Evolutionary conservation across 2,113 vertebrate species (phyloP).

Genomic region (Sclerurus mexicanus): DNA sequence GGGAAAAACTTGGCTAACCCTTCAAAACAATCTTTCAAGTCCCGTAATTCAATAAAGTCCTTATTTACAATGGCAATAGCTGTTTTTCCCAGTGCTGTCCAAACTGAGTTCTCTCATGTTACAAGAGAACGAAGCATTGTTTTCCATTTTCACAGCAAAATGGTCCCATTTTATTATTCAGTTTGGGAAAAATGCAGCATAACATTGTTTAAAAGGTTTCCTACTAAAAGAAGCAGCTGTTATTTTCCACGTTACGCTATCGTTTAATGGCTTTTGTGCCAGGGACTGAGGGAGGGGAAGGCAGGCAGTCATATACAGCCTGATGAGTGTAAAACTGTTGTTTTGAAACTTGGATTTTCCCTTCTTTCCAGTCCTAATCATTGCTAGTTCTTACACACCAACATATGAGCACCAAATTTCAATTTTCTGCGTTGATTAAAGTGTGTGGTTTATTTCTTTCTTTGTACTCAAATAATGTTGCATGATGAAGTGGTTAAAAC

Average conservation of each 20-base stretch:
- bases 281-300: background rate
- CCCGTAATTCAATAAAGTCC: constrained; percentile 6
- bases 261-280: background rate
- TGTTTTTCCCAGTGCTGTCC: background rate
- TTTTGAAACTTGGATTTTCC: background rate
- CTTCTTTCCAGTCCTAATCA: background rate
- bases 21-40: background rate
- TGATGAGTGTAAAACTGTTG: background rate
- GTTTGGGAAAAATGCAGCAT: background rate
- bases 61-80: constrained; percentile 24
- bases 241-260: background rate
- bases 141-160: background rate
- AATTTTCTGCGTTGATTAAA: background rate
- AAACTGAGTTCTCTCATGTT: background rate
- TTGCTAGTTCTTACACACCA: background rate
- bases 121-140: background rate
- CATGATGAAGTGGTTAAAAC: background rate
- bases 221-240: background rate
- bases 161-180: background rate
- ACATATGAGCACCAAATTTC: background rate
- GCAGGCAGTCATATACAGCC: background rate
- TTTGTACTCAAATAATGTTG: background rate
- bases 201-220: background rate
- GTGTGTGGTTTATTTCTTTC: background rate
- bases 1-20: constrained; percentile 5